Conservation (phyloP, 2,888 invertebrate species). For the Pollenia labialis region DNA sequence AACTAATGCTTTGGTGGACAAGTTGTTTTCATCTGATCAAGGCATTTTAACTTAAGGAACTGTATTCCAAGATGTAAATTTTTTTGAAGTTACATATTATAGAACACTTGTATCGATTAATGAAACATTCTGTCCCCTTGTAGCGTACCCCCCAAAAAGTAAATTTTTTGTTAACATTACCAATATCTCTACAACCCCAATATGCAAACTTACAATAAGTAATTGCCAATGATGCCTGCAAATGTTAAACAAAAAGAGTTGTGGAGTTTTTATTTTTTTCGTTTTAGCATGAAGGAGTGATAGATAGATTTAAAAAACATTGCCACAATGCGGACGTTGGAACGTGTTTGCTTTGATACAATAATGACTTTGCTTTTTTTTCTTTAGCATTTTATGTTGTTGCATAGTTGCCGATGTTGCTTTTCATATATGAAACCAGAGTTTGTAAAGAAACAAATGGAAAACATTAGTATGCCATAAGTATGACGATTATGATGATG, state of each 20-base stretch:
- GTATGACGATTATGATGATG: slow-evolving; percentile 47
- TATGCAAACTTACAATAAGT: slow-evolving; percentile 59
- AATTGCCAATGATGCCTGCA: slow-evolving; percentile 65
- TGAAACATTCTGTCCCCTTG: background rate
- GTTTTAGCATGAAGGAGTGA: slow-evolving; percentile 56
- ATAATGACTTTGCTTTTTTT: slow-evolving; percentile 71
- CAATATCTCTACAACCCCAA: slow-evolving; percentile 24
- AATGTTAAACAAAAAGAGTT: slow-evolving; percentile 67
- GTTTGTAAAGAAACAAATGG: slow-evolving; percentile 56
- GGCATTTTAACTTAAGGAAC: too few species aligned
- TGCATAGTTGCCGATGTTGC: background rate
- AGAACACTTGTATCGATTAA: background rate
- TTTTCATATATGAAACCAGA: slow-evolving; percentile 2
- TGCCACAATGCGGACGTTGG: slow-evolving; percentile 67
- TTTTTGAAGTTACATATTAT: too few species aligned
- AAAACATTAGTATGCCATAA: slow-evolving; percentile 66
- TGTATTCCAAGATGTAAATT: too few species aligned
- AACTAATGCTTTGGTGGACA: too few species aligned
- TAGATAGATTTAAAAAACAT: slow-evolving; percentile 52
- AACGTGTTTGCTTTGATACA: slow-evolving; percentile 70
- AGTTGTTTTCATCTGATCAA: too few species aligned
- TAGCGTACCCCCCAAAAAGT: background rate
- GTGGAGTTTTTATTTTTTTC: background rate
- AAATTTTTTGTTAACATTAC: slow-evolving; percentile 14
- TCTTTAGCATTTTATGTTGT: slow-evolving; percentile 27